Evolutionary conservation across 2,113 vertebrate genomes (phyloP).

Genomic region (Tor tambroides): DNA sequence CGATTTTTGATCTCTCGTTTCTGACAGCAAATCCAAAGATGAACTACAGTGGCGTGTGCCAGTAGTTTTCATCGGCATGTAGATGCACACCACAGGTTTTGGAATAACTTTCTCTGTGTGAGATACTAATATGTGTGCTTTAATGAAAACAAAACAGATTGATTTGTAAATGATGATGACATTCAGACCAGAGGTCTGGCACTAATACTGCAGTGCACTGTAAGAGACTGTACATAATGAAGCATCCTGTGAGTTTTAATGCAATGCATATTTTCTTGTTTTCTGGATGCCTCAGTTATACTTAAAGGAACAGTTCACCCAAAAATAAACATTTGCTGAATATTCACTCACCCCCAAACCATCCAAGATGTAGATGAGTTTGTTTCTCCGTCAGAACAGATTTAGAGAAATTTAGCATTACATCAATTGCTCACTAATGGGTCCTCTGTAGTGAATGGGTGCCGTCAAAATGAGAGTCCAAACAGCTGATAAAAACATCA

Average conservation of each 20-base stretch:
- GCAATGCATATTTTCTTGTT: neutral
- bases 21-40: conserved; percentile 11
- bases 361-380: neutral
- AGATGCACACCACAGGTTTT: neutral
- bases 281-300: neutral
- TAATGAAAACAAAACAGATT: conserved; percentile 5
- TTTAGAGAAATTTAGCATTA: neutral
- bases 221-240: neutral
- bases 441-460: neutral
- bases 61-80: neutral
- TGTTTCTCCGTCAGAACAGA: too few relatives aligned
- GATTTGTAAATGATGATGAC: conserved; percentile 7
- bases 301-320: neutral
- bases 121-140: neutral
- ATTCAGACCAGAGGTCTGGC: neutral
- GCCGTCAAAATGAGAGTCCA: neutral
- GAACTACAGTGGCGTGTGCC: neutral
- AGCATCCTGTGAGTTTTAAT: conserved; percentile 10
- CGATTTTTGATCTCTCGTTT: neutral
- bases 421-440: neutral
- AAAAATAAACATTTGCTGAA: neutral
- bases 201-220: conserved; percentile 1
- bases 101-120: neutral
- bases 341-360: neutral
- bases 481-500: neutral